Percentiles rank a stretch among this genome's conserved stretches.
Conservation (phyloP, 2,888 invertebrate genomes). For the Drosophila vallismaia region DNA sequence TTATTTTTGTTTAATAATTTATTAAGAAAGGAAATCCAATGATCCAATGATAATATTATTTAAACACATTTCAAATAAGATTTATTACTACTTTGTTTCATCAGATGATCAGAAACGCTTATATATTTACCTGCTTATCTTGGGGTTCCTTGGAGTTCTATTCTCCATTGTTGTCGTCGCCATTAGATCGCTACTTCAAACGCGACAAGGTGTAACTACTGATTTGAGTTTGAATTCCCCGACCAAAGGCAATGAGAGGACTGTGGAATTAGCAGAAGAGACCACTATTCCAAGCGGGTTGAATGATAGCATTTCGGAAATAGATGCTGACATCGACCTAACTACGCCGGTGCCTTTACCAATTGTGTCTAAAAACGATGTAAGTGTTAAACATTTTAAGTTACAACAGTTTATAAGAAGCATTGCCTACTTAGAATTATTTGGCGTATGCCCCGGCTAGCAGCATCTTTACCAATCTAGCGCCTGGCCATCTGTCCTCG, state of each 20-base stretch:
- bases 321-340: slow-evolving; percentile 89
- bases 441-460: slow-evolving; percentile 81
- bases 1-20: too few species aligned
- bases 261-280: slow-evolving; percentile 82
- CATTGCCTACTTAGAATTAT: slow-evolving; percentile 76
- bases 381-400: slow-evolving; percentile 54
- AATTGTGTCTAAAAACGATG: slow-evolving; percentile 83
- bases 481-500: slow-evolving; percentile 68
- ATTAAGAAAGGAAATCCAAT: too few species aligned
- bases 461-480: slow-evolving; percentile 81
- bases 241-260: slow-evolving; percentile 84
- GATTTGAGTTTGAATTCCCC: slow-evolving; percentile 84
- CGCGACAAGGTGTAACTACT: slow-evolving; percentile 86
- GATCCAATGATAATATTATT: too few species aligned
- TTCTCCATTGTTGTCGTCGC: slow-evolving; percentile 89
- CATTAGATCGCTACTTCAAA: slow-evolving; percentile 88
- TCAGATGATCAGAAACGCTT: slow-evolving; percentile 85
- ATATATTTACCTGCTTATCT: slow-evolving; percentile 92
- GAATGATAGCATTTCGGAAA: slow-evolving; percentile 93
- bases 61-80: too few species aligned
- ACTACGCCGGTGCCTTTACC: slow-evolving; percentile 86
- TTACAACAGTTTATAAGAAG: background rate
- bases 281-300: slow-evolving; percentile 93
- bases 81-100: background rate
- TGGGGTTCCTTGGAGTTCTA: slow-evolving; percentile 88